Evolutionary conservation across 2,888 invertebrate genomes (phyloP).

Genomic region (Biston betularia): DNA sequence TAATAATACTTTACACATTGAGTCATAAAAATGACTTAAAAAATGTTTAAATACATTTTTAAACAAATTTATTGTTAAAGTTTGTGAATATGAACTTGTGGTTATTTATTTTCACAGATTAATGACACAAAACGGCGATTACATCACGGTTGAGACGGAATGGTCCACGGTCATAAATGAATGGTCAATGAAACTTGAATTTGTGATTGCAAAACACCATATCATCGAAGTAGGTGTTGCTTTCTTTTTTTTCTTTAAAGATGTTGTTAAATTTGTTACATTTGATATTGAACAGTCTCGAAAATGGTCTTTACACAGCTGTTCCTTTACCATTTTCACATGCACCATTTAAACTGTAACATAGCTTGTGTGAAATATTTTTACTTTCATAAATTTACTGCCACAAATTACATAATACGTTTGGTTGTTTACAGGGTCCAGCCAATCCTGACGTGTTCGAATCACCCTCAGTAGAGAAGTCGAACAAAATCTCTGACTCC

Average conservation of each 20-base stretch:
- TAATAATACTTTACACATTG: too few relatives aligned
- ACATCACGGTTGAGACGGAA: slow-evolving; percentile 94
- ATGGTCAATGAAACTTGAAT: slow-evolving; percentile 96
- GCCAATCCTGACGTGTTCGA: slow-evolving; percentile 91
- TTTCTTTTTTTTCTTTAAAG: background rate
- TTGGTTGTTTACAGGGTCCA: slow-evolving; percentile 87
- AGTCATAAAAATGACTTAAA: too few relatives aligned
- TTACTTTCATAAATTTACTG: too few relatives aligned
- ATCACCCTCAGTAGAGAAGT: slow-evolving; percentile 56
- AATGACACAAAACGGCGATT: slow-evolving; percentile 93
- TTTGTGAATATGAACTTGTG: background rate
- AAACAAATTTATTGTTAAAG: too few relatives aligned
- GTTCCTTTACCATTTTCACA: too few relatives aligned
- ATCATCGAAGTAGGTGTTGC: slow-evolving; percentile 88
- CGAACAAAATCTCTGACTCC: slow-evolving; percentile 84
- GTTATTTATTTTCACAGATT: slow-evolving; percentile 85
- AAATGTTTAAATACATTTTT: too few relatives aligned
- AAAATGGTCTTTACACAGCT: too few relatives aligned
- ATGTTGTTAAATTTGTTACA: too few relatives aligned
- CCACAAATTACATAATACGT: too few relatives aligned
- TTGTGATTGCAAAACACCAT: slow-evolving; percentile 94
- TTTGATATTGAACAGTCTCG: too few relatives aligned
- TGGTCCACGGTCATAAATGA: slow-evolving; percentile 98
- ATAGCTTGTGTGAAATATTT: too few relatives aligned
- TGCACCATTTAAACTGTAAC: too few relatives aligned